Evolutionary conservation across 2,797 vertebrate species (phyloP).

Genomic region (Sebastes oblongus): DNA sequence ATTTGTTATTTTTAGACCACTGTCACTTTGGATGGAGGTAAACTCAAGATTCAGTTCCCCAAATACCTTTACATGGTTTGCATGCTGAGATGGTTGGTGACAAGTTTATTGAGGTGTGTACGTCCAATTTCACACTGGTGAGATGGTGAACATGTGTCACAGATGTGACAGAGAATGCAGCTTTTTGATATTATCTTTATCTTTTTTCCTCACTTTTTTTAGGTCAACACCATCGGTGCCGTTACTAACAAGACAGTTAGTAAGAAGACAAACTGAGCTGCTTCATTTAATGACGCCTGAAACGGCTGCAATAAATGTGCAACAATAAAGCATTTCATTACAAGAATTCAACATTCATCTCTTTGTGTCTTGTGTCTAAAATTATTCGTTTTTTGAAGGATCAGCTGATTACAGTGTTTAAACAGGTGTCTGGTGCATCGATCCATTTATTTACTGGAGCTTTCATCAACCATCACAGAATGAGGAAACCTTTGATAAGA

Average conservation of each 20-base stretch:
- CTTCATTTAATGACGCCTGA: not conserved
- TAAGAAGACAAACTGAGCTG: not conserved
- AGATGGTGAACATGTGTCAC: not conserved
- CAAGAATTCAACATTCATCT: not conserved
- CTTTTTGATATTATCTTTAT: not conserved
- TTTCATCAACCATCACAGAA: not conserved
- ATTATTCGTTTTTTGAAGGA: not conserved
- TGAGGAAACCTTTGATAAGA: not conserved
- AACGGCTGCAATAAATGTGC: not conserved
- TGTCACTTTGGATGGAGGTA: not conserved
- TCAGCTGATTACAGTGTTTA: not conserved
- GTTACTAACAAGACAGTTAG: not conserved
- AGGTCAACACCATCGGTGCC: not conserved
- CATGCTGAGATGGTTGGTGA: not conserved
- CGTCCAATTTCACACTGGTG: fast-evolving
- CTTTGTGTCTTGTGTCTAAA: not conserved
- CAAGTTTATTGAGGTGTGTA: not conserved
- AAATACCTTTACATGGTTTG: constrained; percentile 9
- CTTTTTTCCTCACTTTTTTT: no score
- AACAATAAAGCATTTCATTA: not conserved
- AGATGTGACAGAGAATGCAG: not conserved
- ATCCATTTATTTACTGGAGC: not conserved
- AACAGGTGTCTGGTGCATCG: not conserved
- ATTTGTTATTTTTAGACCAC: not conserved
- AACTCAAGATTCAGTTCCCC: constrained; percentile 16